Evolutionary conservation across 2,888 invertebrate species (phyloP).

Genomic region (Acheta domesticus): DNA sequence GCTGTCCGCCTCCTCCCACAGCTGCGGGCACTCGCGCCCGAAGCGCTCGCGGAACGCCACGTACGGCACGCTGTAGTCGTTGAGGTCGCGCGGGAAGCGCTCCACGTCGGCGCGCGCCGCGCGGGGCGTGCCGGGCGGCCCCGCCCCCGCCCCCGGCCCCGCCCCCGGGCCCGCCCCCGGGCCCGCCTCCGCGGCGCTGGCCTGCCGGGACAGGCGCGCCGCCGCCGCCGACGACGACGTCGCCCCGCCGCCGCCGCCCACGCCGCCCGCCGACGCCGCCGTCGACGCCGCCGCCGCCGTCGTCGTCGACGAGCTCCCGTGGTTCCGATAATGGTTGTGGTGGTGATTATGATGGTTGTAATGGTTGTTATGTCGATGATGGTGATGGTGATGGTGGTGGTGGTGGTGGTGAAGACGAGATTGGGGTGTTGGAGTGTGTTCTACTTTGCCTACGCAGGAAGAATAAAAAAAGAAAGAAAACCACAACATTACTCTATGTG

Average conservation of each 20-base stretch:
- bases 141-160: background rate
- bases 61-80: conserved; percentile 41
- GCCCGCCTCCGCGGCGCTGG: background rate
- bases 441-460: conserved; percentile 54
- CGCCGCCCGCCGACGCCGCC: conserved; percentile 53
- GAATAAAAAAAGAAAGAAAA: conserved; percentile 32
- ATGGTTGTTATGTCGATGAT: conserved; percentile 31
- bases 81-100: conserved; percentile 38
- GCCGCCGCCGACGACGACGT: conserved; percentile 49
- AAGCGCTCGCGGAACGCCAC: conserved; percentile 36
- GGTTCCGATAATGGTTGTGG: conserved; percentile 19
- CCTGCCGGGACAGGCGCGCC: background rate
- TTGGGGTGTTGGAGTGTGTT: conserved; percentile 45
- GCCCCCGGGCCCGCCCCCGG: background rate
- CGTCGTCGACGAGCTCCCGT: conserved; percentile 12
- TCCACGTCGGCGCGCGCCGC: conserved; percentile 34
- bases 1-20: conserved; percentile 58
- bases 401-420: conserved; percentile 24
- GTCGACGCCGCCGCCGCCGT: conserved; percentile 47
- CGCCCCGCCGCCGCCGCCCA: conserved; percentile 48
- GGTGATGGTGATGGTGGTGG: conserved; percentile 31
- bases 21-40: conserved; percentile 34
- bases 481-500: conserved; percentile 31
- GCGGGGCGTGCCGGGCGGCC: background rate
- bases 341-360: conserved; percentile 25